Evolutionary conservation across 2,797 vertebrate genomes (phyloP).

Genomic region (Okamejei kenojei): DNA sequence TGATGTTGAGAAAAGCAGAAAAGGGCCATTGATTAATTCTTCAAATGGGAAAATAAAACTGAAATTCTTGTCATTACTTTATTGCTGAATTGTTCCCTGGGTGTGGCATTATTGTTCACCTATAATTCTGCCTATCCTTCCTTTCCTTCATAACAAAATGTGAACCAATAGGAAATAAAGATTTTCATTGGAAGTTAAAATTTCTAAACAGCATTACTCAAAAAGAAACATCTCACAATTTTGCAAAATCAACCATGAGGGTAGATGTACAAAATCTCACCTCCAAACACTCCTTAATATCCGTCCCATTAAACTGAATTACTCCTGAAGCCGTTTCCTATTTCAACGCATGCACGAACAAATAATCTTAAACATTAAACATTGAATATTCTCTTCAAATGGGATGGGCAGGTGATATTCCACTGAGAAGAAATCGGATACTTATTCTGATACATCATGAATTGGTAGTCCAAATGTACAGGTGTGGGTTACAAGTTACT

Average conservation of each 20-base stretch:
- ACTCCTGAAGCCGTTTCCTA: not conserved
- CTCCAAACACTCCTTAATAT: slow-evolving; percentile 43
- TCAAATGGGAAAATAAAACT: not conserved
- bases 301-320: slow-evolving; percentile 38
- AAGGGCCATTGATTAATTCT: not conserved
- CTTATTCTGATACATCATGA: not conserved
- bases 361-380: not conserved
- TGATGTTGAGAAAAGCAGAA: not conserved
- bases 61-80: not conserved
- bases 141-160: not conserved
- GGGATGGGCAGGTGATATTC: not conserved
- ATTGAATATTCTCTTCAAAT: no score
- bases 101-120: not conserved
- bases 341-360: not conserved
- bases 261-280: not conserved
- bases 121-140: no score
- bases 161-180: no score
- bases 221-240: not conserved
- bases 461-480: not conserved
- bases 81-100: not conserved
- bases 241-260: no score
- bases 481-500: not conserved
- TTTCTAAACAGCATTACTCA: not conserved
- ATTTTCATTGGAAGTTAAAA: not conserved
- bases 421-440: no score